Conservation (phyloP, 2,888 invertebrate genomes). For the Epinotia bilunana region DNA sequence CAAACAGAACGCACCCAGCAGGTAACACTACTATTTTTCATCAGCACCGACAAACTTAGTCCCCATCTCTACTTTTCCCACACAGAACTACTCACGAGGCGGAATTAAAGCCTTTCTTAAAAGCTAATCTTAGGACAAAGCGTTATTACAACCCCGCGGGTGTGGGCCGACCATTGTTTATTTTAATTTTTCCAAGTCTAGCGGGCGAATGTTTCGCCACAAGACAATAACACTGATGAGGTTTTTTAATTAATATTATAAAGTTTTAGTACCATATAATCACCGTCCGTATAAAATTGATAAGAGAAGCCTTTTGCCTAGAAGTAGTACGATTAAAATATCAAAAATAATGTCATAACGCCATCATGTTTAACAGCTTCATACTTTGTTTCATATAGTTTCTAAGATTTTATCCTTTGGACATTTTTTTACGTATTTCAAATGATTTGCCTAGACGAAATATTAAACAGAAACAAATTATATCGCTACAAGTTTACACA, state of each 20-base stretch:
- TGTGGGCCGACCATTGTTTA: slow-evolving; percentile 80
- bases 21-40: not conserved
- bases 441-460: too few species aligned
- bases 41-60: slow-evolving; percentile 8
- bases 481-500: too few species aligned
- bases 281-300: not conserved
- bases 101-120: slow-evolving; percentile 74
- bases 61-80: slow-evolving; percentile 13
- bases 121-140: slow-evolving; percentile 84
- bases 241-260: slow-evolving; percentile 16
- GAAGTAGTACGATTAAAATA: too few species aligned
- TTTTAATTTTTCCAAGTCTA: slow-evolving; percentile 73
- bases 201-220: not conserved
- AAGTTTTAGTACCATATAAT: not conserved
- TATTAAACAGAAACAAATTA: too few species aligned
- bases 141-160: slow-evolving; percentile 76
- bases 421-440: too few species aligned
- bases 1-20: too few species aligned
- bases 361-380: too few species aligned
- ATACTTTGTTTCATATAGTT: too few species aligned
- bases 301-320: too few species aligned
- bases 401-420: too few species aligned
- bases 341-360: too few species aligned
- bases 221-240: slow-evolving; percentile 26
- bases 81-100: slow-evolving; percentile 49